Conservation (phyloP, 2,113 vertebrate genomes). For the Alethe diademata region DNA sequence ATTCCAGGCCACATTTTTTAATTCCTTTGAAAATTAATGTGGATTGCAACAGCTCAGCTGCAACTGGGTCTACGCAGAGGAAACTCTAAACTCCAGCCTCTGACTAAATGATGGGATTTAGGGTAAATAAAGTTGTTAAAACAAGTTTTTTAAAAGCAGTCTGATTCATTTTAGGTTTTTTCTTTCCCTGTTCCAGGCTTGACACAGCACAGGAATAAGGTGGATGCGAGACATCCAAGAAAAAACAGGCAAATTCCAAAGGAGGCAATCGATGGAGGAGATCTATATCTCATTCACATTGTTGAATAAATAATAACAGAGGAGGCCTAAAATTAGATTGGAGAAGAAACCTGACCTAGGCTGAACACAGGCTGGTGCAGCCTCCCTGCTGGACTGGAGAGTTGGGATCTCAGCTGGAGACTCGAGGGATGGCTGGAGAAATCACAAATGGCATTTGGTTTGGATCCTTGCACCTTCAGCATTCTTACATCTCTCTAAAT, state of each 20-base stretch:
- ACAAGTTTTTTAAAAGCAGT: neutral
- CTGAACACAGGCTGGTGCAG: neutral
- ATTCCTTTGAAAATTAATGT: neutral
- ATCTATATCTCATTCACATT: slow-evolving; percentile 54
- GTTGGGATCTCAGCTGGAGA: neutral
- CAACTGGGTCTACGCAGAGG: neutral
- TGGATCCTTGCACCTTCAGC: too few relatives aligned
- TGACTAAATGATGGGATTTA: neutral
- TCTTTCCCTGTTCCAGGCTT: neutral
- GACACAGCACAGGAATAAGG: neutral
- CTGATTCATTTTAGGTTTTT: neutral
- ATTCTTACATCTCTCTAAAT: too few relatives aligned
- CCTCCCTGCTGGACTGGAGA: neutral
- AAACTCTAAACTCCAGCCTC: neutral
- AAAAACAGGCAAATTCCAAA: neutral
- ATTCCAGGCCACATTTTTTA: neutral
- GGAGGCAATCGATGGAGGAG: neutral
- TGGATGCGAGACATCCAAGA: neutral
- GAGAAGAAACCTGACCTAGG: slow-evolving; percentile 1
- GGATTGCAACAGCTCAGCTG: neutral
- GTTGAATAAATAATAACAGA: slow-evolving; percentile 57
- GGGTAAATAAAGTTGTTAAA: neutral
- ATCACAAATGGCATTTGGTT: too few relatives aligned
- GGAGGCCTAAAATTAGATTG: slow-evolving; percentile 46
- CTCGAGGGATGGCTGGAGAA: too few relatives aligned